A percentile compares a stretch with the other conserved stretches of the same genome.
phyloP scores from a whole-genome alignment of 2,888 invertebrate genomes.

The Hirtodrosophila trivittata region DNA sequence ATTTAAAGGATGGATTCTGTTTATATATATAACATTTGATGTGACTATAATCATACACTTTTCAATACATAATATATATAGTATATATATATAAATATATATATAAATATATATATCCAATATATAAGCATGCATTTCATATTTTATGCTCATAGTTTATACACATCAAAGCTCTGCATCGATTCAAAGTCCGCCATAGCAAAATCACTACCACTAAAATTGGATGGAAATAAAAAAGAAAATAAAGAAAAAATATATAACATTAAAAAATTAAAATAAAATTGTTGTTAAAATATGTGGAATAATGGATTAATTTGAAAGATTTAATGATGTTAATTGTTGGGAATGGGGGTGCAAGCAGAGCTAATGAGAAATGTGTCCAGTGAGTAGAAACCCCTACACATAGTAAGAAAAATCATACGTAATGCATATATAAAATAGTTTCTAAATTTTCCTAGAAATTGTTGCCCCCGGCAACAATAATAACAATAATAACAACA shows the following conservation, averaged over 20 bases:
- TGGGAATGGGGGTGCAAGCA: not conserved
- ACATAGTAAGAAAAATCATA: too few relatives aligned
- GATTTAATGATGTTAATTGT: not conserved
- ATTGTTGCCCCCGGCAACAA: not conserved
- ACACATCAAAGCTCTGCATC: conserved; percentile 66
- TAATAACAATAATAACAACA: conserved; percentile 14
- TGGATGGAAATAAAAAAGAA: conserved; percentile 35
- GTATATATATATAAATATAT: conserved; percentile 24
- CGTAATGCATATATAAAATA: too few relatives aligned
- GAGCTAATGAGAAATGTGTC: too few relatives aligned
- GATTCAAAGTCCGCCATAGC: conserved; percentile 75
- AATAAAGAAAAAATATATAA: conserved; percentile 38
- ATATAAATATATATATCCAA: conserved; percentile 27
- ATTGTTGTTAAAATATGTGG: conserved; percentile 9
- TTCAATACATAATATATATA: conserved; percentile 2
- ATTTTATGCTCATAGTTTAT: conserved; percentile 45
- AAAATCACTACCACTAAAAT: conserved; percentile 75
- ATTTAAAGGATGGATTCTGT: conserved; percentile 32
- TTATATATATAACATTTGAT: conserved; percentile 36
- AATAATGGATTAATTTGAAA: too few relatives aligned
- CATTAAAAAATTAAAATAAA: conserved; percentile 10
- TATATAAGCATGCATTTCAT: conserved; percentile 12
- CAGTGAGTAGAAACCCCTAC: too few relatives aligned
- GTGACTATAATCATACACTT: conserved; percentile 26
- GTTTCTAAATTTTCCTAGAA: too few relatives aligned